phyloP scores from a whole-genome alignment of 2,113 vertebrate genomes.

The Glareola pratincola region DNA sequence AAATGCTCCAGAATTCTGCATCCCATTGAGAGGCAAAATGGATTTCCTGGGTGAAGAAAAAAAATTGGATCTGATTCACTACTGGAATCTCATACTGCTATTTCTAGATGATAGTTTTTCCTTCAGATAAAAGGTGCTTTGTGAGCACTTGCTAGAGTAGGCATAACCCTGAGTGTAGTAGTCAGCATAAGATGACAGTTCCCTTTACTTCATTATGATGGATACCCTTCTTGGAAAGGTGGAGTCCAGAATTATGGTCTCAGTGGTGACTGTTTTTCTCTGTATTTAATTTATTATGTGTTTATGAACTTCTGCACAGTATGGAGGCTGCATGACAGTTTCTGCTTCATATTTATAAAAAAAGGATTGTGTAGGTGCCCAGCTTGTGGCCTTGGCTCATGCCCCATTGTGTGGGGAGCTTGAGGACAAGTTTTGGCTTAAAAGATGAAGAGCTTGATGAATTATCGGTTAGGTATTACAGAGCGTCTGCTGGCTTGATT shows the following conservation, averaged over 20 bases:
- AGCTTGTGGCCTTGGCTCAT: constrained; percentile 60
- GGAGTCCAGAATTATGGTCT: not conserved
- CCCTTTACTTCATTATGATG: constrained; percentile 20
- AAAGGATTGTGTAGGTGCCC: constrained; percentile 61
- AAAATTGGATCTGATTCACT: not conserved
- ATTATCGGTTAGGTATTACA: constrained; percentile 72
- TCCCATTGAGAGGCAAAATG: constrained; percentile 12
- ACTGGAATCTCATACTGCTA: not conserved
- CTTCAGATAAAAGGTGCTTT: constrained; percentile 20
- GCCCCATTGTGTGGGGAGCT: constrained; percentile 29
- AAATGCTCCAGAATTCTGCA: not conserved
- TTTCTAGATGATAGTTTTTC: constrained; percentile 27
- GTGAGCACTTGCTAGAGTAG: not conserved
- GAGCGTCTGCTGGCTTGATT: constrained; percentile 70
- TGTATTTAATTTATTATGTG: constrained; percentile 6
- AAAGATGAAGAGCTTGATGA: constrained; percentile 63
- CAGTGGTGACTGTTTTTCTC: not conserved
- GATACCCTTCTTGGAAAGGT: constrained; percentile 16
- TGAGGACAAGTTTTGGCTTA: constrained; percentile 55
- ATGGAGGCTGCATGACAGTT: constrained; percentile 7
- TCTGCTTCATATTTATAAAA: constrained; percentile 38
- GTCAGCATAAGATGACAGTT: not conserved
- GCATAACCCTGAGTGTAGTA: not conserved
- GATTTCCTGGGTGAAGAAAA: not conserved
- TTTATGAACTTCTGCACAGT: constrained; percentile 22